Base-by-base conservation (phyloP, 2,113 vertebrate species). In the Blennius ocellaris region DNA sequence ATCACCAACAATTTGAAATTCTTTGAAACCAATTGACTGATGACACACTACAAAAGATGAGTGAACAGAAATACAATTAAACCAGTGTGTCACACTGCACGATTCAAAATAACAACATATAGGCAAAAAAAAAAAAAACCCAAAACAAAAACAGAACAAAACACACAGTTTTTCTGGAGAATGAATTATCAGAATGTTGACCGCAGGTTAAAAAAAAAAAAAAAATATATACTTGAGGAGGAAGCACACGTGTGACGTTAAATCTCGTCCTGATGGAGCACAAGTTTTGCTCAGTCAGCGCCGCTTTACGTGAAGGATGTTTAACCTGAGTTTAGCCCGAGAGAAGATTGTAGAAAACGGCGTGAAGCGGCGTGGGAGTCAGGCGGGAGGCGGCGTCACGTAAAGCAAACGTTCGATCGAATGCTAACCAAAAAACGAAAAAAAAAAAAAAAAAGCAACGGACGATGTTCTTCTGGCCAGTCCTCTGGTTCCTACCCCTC, bases 301-400 rank as follows among this genome's bases (percentile, higher is more conserved):
- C 21, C 21, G 21, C 21, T 30, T 30, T 4, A 30, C 21, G 21
- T 38, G 61, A 74, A 76, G 37, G 7, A 73, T 44, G 73, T 59
- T 78, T 58, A 50, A 75, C 87, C 78, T 86, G 87, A 89, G 86
- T 82, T 79, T 56, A 77, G 68, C 75, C 48, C 48, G 12, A 59
- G 36, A 58, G 36, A 66, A 40, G n/a, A 70, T 1, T 12, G 43
- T n/a, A 59, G 7, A 72, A 65, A 49, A 64, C 7, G 15, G 6
- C 38, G 6, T 9, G n/a, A 78, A 57, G 39, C 8, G 5, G 50
- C 53, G 55, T 2, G 14, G 8, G 41, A 67, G 2, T 52, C 38
- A 10, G 10, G n/a, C 41, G 39, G 16, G 17, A 65, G 12, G 44
- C 50, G 5, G 37, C 49, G 14, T 56, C 7, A 3, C 11, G 17